Conservation (phyloP, 1,140 invertebrate species). For the Alviniconcha marisindica region DNA sequence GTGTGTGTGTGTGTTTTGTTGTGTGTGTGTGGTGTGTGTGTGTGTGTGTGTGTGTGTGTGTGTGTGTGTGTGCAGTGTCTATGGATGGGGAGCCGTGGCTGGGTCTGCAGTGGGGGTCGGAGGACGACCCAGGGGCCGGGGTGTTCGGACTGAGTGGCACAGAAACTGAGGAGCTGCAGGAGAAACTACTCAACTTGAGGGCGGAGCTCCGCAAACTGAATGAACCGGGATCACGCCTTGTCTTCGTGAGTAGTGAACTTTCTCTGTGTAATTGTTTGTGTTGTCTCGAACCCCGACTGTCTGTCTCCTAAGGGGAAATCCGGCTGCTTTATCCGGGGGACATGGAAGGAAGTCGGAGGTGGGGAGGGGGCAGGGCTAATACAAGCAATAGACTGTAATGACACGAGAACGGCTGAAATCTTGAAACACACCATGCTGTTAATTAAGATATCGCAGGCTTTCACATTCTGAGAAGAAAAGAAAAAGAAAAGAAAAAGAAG, state of each 20-base stretch:
- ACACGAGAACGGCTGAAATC: no score
- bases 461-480: no score
- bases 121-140: constrained; percentile 16
- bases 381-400: no score
- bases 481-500: no score
- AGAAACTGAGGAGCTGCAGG: constrained; percentile 48
- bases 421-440: no score
- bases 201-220: constrained; percentile 54
- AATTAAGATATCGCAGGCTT: no score
- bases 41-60: constrained; percentile 2
- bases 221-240: constrained; percentile 25
- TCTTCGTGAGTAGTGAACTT: constrained; percentile 28
- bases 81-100: constrained; percentile 47
- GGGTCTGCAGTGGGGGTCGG: constrained; percentile 39
- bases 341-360: no score
- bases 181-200: constrained; percentile 59
- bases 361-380: no score
- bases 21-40: constrained; percentile 9
- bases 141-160: constrained; percentile 36
- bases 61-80: constrained; percentile 35
- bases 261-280: no score
- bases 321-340: no score
- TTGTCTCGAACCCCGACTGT: no score
- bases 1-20: not conserved
- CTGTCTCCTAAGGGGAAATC: no score